Conservation (phyloP, 1,140 invertebrate species). For the Leptoteleia sp. region DNA sequence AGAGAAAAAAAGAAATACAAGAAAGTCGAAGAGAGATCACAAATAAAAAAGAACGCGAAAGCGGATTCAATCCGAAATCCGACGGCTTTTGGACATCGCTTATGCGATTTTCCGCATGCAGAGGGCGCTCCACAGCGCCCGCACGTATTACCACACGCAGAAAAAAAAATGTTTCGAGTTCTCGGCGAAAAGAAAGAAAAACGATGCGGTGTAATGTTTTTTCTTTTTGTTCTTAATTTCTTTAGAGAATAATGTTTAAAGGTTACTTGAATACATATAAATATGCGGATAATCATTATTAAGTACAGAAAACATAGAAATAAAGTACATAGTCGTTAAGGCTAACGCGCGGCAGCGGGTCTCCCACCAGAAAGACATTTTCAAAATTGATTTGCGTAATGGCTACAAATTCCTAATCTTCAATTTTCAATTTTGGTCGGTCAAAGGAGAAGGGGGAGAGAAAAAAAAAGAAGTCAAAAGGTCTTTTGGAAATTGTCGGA, state of each 20-base stretch:
- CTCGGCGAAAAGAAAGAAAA: constrained; percentile 6
- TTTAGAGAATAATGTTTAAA: constrained; percentile 81
- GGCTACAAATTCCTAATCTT: neutral
- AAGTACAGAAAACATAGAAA: constrained; percentile 79
- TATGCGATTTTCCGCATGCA: constrained; percentile 6
- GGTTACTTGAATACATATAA: constrained; percentile 78
- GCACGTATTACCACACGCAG: too few species aligned
- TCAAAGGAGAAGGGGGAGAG: too few species aligned
- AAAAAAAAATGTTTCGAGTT: constrained; percentile 43
- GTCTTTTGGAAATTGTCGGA: constrained; percentile 14
- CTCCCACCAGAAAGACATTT: constrained; percentile 71
- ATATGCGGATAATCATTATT: constrained; percentile 80
- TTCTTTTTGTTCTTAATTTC: constrained; percentile 68
- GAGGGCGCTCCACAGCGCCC: constrained; percentile 13
- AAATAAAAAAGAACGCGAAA: too few species aligned
- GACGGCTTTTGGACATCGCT: too few species aligned
- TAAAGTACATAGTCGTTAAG: constrained; percentile 79
- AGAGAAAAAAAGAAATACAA: constrained; percentile 1
- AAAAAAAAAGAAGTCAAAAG: neutral
- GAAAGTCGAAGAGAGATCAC: too few species aligned
- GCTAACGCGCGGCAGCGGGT: constrained; percentile 71
- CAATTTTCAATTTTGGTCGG: constrained; percentile 7
- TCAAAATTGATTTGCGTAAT: constrained; percentile 28
- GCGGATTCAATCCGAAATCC: too few species aligned
- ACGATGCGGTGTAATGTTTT: constrained; percentile 70